Conservation (phyloP, 2,888 invertebrate species). For the Caenorhabditis drosophilae region DNA sequence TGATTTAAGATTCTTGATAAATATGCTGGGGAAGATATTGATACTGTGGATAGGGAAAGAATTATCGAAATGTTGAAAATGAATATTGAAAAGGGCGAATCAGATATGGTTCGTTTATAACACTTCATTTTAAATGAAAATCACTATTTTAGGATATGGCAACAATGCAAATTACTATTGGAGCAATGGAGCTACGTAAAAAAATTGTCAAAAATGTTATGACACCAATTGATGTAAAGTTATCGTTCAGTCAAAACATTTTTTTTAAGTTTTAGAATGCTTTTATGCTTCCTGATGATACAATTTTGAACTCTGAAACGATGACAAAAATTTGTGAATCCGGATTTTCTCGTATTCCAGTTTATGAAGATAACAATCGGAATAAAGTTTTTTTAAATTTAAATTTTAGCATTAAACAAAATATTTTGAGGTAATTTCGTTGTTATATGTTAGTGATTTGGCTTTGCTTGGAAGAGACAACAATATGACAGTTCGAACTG, state of each 20-base stretch:
- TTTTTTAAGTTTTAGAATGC: slow-evolving; percentile 78
- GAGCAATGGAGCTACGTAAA: slow-evolving; percentile 90
- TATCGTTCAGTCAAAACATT: neutral
- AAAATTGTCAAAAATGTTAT: slow-evolving; percentile 92
- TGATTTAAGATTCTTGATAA: slow-evolving; percentile 32
- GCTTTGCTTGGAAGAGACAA: slow-evolving; percentile 98
- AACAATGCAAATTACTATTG: slow-evolving; percentile 71
- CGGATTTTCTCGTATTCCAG: slow-evolving; percentile 91
- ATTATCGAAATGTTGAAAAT: slow-evolving; percentile 86
- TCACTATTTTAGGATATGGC: no score
- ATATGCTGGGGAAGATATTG: slow-evolving; percentile 31
- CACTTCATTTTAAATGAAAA: no score
- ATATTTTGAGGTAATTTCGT: slow-evolving; percentile 55
- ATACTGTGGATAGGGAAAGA: slow-evolving; percentile 18
- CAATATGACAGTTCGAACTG: slow-evolving; percentile 74
- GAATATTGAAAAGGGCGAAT: slow-evolving; percentile 68
- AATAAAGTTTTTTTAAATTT: slow-evolving; percentile 13
- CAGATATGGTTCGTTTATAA: no score
- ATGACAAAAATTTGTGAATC: slow-evolving; percentile 91
- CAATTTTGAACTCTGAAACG: slow-evolving; percentile 88
- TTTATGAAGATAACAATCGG: slow-evolving; percentile 84
- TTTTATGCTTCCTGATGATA: slow-evolving; percentile 90
- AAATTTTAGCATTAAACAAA: slow-evolving; percentile 17
- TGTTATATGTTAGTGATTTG: slow-evolving; percentile 92
- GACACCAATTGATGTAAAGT: slow-evolving; percentile 82